Base-by-base conservation (phyloP, 2,888 invertebrate genomes). In the Dolomedes plantarius region DNA sequence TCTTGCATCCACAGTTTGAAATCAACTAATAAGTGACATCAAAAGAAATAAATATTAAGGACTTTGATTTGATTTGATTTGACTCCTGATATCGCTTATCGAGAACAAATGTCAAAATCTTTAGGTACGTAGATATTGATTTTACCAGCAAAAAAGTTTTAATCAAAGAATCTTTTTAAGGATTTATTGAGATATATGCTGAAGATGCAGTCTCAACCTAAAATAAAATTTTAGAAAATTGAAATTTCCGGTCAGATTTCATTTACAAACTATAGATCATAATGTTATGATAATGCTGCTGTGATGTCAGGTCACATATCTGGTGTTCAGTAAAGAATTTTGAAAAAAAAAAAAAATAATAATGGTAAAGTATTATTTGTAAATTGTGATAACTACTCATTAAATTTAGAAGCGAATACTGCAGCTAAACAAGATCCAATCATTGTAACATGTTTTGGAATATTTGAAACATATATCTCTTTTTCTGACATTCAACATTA, bases 131-230 rank as follows among this genome's bases (percentile, higher is more conserved):
- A 28, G 71, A 41, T n/a, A n/a, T n/a, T n/a, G n/a, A n/a, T n/a
- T n/a, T n/a, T n/a, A n/a, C n/a, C n/a, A n/a, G n/a, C n/a, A 27
- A 46, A 46, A 41, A 28, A 46, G n/a, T 71, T 28, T 28, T 71
- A 46, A 11, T 71, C 28, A 71, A 71, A 46, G 28, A 71, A 71
- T 46, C 71, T 46, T 71, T 71, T 29, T 29, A 71, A 29, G 46
- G 23, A 27, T 71, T 46, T 71, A 71, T 46, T 71, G 50, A 41
- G 46, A 29, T 71, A 16, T 28, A 71, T 46, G 50, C 27, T 28
- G 41, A 71, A 71, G 46, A 46, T 46, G n/a, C 46, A 46, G 0
- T 46, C 7, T 28, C 46, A 28, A 46, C 71, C 71, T 0, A 23
- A 71, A 28, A 41, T 71, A 28, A 41, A 0, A 71, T 71, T 11